Base-by-base conservation (phyloP, 1,140 invertebrate species). In the Bombus difficillimus region DNA sequence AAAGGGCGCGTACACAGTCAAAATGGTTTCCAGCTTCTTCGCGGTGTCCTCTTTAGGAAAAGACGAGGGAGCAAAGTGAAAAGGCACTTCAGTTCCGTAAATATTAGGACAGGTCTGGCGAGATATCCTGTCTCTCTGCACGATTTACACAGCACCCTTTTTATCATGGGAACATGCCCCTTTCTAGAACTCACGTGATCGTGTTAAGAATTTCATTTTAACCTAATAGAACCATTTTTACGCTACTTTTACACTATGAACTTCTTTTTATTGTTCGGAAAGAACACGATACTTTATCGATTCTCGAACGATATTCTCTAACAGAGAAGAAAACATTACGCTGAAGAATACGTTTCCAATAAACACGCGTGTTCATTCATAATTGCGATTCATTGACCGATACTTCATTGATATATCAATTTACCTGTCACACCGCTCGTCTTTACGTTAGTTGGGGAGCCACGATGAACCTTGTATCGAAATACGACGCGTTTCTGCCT, bases 71-170 rank as follows among this genome's bases (percentile, higher is more conserved):
- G 68, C 68, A 71, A 80, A 88, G 86, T 86, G 85, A 91, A 92
- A 91, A 89, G 85, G 88, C 89, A 86, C 87, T 90, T 77, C 83
- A 85, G 87, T 77, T 92, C 85, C 85, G 92, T 93, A 92, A 94
- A 94, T 94, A 94, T 94, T 94, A 88, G 91, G 92, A 93, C 92
- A 94, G 89, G 92, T 90, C 82, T 72, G 43, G 22, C 80, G 77
- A 75, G 59, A 53, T 81, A 86, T 66, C 37, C 62, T 59, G 9
- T 43, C 43, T 71, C 78, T 79, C n/a, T 89, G 41, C 66, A 77
- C 43, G 39, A 84, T 86, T 75, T 89, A 90, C 75, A 87, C 68
- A 87, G 59, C 57, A 87, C 89, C 78, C 81, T 57, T 89, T 81
- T 68, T 32, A 73, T 83, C 41, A 78, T 86, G 64, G 57, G 81